These are phyloP conservation scores for Lathamus discolor DNA, from an alignment of 2,113 vertebrate genomes.

Conservation along the genomic window DNA sequence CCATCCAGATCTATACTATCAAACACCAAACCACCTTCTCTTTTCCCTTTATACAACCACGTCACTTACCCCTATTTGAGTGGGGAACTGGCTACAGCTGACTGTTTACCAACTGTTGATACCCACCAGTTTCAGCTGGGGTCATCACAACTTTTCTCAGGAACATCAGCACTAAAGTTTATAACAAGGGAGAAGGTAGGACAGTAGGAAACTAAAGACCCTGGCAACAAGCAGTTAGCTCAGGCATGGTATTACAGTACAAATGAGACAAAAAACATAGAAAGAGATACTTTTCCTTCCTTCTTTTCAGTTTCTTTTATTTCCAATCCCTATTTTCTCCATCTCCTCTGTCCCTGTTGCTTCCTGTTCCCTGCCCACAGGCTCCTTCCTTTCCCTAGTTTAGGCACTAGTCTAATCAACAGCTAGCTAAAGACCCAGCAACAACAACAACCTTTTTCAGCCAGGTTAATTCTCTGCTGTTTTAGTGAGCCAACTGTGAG, in stretches of 20 bases:
- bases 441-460: neutral
- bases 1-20: too few species aligned
- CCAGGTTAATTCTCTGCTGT: neutral
- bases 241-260: neutral
- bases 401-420: neutral
- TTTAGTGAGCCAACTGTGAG: neutral
- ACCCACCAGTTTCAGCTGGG: neutral
- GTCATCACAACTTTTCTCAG: neutral
- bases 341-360: neutral
- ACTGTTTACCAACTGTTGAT: neutral
- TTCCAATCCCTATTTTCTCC: neutral
- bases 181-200: neutral
- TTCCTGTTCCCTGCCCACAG: neutral
- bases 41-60: neutral
- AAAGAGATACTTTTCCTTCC: neutral
- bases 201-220: neutral
- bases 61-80: neutral
- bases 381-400: neutral
- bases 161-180: neutral
- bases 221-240: neutral
- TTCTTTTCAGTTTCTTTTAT: neutral
- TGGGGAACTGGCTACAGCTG: neutral
- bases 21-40: fast-evolving
- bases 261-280: neutral
- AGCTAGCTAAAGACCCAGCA: neutral